A percentile compares a stretch with the other conserved stretches of the same genome.
phyloP scores from a whole-genome alignment of 1,140 invertebrate genomes.

The Cyrtorhinus lividipennis region DNA sequence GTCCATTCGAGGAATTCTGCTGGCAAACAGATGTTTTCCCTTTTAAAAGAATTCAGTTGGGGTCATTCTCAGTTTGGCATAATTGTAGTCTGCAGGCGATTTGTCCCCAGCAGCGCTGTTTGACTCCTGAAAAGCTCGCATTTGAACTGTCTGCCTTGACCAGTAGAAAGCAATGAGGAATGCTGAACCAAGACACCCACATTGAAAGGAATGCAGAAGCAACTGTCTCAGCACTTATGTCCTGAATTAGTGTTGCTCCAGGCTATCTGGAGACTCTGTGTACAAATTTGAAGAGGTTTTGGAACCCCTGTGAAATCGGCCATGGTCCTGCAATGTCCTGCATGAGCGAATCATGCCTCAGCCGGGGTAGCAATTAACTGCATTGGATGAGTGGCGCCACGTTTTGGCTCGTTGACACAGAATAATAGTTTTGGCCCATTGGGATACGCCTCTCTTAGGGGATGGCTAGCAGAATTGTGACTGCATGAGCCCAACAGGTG shows the following conservation, averaged over 20 bases:
- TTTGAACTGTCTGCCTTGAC: not conserved
- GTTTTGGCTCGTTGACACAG: too few species aligned
- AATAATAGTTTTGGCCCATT: too few species aligned
- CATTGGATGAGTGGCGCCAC: too few species aligned
- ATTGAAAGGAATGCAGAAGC: not conserved
- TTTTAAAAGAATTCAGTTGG: not conserved
- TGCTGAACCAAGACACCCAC: not conserved
- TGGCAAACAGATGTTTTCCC: too few species aligned
- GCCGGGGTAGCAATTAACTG: too few species aligned
- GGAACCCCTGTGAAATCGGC: not conserved
- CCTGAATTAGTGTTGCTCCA: not conserved
- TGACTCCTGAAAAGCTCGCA: not conserved
- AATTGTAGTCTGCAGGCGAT: not conserved
- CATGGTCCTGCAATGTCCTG: not conserved
- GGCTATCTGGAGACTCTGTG: not conserved
- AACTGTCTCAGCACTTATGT: not conserved
- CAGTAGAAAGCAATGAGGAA: not conserved
- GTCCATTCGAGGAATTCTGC: not conserved
- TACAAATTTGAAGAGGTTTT: not conserved
- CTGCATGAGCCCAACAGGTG: too few species aligned
- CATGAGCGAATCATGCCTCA: not conserved
- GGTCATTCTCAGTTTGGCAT: too few species aligned
- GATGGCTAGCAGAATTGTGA: too few species aligned
- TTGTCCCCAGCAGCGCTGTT: not conserved
- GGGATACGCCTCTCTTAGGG: too few species aligned